These are phyloP conservation scores for Onychorhynchus coronatus DNA, from an alignment of 2,113 vertebrate genomes.

Conservation along the genomic window DNA sequence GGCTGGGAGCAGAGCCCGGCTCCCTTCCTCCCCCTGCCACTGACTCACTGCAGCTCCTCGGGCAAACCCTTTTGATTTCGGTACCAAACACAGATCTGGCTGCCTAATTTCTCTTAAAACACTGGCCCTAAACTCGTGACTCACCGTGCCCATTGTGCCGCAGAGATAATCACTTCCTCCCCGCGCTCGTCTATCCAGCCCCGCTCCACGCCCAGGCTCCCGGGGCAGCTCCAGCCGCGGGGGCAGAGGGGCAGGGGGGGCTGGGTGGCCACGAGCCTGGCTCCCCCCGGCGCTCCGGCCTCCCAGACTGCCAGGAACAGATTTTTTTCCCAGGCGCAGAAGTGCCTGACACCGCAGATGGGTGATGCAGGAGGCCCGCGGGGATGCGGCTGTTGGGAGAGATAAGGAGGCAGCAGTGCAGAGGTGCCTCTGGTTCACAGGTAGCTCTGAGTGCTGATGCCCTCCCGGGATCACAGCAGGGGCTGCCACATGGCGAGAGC, in stretches of 20 bases:
- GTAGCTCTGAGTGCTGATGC: background rate
- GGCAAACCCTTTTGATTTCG: conserved; percentile 52
- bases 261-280: background rate
- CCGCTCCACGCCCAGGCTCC: background rate
- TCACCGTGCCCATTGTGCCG: conserved; percentile 4
- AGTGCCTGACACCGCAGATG: background rate
- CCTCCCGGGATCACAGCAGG: background rate
- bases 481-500: background rate
- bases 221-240: rapidly evolving
- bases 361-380: background rate
- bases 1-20: background rate
- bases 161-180: conserved; percentile 46
- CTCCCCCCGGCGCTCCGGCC: background rate
- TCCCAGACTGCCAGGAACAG: background rate
- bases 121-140: conserved; percentile 14
- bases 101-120: conserved; percentile 42
- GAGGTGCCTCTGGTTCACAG: background rate
- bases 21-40: background rate
- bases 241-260: background rate
- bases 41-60: conserved; percentile 12
- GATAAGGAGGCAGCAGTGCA: background rate
- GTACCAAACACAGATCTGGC: conserved; percentile 33
- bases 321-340: background rate
- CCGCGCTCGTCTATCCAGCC: conserved; percentile 4
- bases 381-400: background rate